phyloP scores from a whole-genome alignment of 2,888 invertebrate genomes.

The Uropetala carovei region DNA sequence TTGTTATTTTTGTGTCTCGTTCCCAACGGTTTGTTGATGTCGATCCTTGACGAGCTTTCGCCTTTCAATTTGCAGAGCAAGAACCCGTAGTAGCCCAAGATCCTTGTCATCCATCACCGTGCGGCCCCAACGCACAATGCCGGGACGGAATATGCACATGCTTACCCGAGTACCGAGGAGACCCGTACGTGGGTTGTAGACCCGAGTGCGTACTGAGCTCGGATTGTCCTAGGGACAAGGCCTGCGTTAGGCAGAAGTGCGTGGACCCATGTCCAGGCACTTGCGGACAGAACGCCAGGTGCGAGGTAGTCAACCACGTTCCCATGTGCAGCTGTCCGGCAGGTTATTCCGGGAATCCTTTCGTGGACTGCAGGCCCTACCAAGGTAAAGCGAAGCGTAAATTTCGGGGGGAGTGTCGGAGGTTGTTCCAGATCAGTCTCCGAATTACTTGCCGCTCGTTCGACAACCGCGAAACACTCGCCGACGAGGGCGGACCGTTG shows the following conservation, averaged over 20 bases:
- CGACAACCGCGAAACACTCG: too few species aligned
- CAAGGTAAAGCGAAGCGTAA: slow-evolving; percentile 68
- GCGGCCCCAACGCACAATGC: slow-evolving; percentile 77
- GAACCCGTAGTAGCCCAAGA: slow-evolving; percentile 76
- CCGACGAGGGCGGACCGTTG: too few species aligned
- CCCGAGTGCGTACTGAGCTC: slow-evolving; percentile 72
- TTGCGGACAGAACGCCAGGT: slow-evolving; percentile 74
- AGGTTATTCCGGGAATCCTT: slow-evolving; percentile 81
- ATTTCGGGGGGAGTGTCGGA: slow-evolving; percentile 64
- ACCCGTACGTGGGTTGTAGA: slow-evolving; percentile 66
- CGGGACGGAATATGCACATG: slow-evolving; percentile 72
- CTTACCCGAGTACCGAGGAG: slow-evolving; percentile 68
- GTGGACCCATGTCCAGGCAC: slow-evolving; percentile 68
- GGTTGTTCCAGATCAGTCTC: background rate
- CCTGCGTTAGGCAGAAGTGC: slow-evolving; percentile 69
- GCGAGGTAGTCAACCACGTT: slow-evolving; percentile 77
- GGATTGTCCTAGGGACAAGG: slow-evolving; percentile 69
- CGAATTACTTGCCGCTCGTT: background rate
- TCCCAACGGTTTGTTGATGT: background rate
- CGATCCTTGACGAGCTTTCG: background rate
- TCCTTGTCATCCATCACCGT: slow-evolving; percentile 85
- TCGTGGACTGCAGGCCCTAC: slow-evolving; percentile 76
- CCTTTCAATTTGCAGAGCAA: slow-evolving; percentile 40
- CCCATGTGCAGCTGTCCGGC: slow-evolving; percentile 77
- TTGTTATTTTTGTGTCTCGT: background rate